Evolutionary conservation across 2,888 invertebrate species (phyloP).

Genomic region (Phragmatobia fuliginosa): DNA sequence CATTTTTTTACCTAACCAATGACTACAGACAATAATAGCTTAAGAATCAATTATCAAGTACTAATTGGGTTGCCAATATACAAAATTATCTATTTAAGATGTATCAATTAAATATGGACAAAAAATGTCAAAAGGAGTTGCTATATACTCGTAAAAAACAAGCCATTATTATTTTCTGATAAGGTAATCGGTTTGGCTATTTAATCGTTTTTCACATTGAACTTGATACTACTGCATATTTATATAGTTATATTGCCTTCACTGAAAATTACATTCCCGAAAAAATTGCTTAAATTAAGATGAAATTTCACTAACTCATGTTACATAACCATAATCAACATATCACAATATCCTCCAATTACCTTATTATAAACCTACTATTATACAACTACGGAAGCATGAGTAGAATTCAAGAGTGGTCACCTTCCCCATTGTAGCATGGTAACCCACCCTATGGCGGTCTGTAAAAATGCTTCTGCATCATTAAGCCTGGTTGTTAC

Average conservation of each 20-base stretch:
- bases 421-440: no score
- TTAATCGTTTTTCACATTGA: not conserved
- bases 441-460: no score
- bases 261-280: no score
- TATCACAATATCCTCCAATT: no score
- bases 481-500: not conserved
- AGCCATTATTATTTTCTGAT: not conserved
- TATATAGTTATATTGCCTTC: no score
- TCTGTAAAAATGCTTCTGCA: no score
- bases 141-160: not conserved
- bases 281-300: no score
- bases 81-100: not conserved
- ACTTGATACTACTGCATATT: not conserved
- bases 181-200: not conserved
- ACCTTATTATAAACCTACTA: no score
- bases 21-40: not conserved
- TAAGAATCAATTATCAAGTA: not conserved
- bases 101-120: not conserved
- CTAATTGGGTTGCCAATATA: constrained; percentile 1
- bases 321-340: no score
- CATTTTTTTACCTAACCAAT: not conserved
- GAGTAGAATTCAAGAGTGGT: no score
- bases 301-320: no score
- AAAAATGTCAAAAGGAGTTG: not conserved
- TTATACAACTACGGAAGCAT: no score